Conservation (phyloP, 2,797 vertebrate genomes). For the Oryzias dopingdopingensis region DNA sequence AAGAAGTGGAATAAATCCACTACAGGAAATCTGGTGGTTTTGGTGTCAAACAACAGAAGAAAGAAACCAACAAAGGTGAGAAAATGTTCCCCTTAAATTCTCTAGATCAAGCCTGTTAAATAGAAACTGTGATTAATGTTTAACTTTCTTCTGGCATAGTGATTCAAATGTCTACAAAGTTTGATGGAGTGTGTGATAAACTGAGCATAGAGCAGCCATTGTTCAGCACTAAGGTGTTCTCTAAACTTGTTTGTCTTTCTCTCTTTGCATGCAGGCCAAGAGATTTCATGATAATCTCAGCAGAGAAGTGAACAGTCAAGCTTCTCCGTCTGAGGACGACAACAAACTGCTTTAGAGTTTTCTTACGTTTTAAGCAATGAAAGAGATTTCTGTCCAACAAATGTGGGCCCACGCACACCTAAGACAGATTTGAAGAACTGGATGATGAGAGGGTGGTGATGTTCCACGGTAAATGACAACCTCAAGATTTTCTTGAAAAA, state of each 20-base stretch:
- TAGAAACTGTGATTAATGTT: constrained; percentile 23
- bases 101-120: constrained; percentile 3
- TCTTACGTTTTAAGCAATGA: no score
- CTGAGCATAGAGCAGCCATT: constrained; percentile 48
- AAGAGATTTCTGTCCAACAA: no score
- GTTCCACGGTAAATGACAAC: constrained; percentile 5
- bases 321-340: not conserved
- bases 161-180: constrained; percentile 27
- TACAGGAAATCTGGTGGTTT: no score
- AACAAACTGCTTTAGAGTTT: constrained; percentile 32
- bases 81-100: no score
- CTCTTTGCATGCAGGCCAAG: constrained; percentile 29
- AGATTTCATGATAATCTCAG: constrained; percentile 52
- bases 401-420: no score
- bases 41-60: no score
- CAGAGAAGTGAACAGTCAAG: constrained; percentile 24
- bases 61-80: no score
- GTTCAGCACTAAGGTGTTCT: constrained; percentile 41
- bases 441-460: constrained; percentile 37
- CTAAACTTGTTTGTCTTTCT: constrained; percentile 39
- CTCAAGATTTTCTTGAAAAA: constrained; percentile 16
- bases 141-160: constrained; percentile 39
- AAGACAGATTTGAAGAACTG: constrained; percentile 21
- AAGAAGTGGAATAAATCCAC: no score
- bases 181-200: constrained; percentile 48